phyloP scores from a whole-genome alignment of 2,888 invertebrate genomes.

The Carterocephalus palaemon region DNA sequence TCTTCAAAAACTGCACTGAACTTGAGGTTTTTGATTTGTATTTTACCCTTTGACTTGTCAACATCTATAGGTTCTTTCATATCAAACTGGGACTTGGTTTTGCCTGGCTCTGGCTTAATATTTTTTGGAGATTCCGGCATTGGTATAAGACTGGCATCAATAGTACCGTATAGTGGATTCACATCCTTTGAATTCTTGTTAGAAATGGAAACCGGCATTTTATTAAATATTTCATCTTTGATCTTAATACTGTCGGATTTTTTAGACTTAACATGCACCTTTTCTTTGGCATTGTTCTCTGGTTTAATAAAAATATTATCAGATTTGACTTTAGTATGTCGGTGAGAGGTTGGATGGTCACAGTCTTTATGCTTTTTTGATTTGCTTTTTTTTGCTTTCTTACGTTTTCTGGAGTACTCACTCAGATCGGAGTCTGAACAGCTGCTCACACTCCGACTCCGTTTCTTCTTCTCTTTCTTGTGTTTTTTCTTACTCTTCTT shows the following conservation, averaged over 20 bases:
- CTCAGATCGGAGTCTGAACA: conserved; percentile 59
- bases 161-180: conserved; percentile 38
- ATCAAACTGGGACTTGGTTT: conserved; percentile 50
- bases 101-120: conserved; percentile 35
- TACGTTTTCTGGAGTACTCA: conserved; percentile 76
- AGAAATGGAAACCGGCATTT: conserved; percentile 42
- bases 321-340: conserved; percentile 42
- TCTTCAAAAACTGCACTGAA: conserved; percentile 83
- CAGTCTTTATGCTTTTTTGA: conserved; percentile 51
- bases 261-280: conserved; percentile 30
- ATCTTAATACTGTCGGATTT: background rate
- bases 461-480: conserved; percentile 79
- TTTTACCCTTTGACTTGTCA: conserved; percentile 77
- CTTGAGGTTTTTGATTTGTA: conserved; percentile 83
- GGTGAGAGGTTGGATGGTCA: conserved; percentile 45
- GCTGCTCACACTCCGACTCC: conserved; percentile 61
- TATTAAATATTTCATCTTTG: conserved; percentile 20
- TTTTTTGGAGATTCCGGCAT: conserved; percentile 67
- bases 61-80: conserved; percentile 46
- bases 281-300: conserved; percentile 37
- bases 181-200: conserved; percentile 37
- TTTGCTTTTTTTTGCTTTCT: conserved; percentile 79
- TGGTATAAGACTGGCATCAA: conserved; percentile 57
- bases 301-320: conserved; percentile 33
- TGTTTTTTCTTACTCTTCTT: conserved; percentile 81